phyloP scores from a whole-genome alignment of 1,140 invertebrate genomes.

The Trypoxylus dichotomus region DNA sequence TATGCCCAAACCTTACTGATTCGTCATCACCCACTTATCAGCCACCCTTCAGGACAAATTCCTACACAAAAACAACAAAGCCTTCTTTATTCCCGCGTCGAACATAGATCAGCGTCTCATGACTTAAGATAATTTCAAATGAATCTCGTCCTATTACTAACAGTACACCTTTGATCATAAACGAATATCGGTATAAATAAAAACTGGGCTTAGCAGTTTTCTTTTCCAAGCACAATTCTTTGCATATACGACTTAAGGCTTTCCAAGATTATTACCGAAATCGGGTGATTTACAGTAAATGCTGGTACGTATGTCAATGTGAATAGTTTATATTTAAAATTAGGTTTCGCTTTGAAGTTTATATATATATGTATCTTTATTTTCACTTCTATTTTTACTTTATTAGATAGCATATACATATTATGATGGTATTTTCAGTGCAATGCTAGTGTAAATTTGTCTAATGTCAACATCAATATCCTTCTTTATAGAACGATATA shows the following conservation, averaged over 20 bases:
- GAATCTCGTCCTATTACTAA: no score
- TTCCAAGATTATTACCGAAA: no score
- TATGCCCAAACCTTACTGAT: not conserved
- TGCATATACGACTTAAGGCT: no score
- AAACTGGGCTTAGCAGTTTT: no score
- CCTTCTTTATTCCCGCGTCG: not conserved
- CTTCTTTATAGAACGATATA: no score
- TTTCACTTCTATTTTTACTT: no score
- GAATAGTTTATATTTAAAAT: not conserved
- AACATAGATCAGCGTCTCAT: not conserved
- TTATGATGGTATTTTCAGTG: constrained; percentile 16
- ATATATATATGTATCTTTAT: not conserved
- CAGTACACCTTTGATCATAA: no score
- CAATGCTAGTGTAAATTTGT: constrained; percentile 13
- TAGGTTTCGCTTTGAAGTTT: not conserved
- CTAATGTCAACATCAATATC: not conserved
- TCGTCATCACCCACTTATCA: not conserved
- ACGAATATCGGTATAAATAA: no score
- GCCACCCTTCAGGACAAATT: not conserved
- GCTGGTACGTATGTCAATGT: not conserved
- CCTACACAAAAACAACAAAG: not conserved
- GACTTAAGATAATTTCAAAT: no score
- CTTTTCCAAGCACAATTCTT: no score
- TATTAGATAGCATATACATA: not conserved
- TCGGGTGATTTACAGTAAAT: no score